These are phyloP conservation scores for Ctenodactylus gundi DNA, from an alignment of 2,113 vertebrate genomes.

Conservation along the genomic window DNA sequence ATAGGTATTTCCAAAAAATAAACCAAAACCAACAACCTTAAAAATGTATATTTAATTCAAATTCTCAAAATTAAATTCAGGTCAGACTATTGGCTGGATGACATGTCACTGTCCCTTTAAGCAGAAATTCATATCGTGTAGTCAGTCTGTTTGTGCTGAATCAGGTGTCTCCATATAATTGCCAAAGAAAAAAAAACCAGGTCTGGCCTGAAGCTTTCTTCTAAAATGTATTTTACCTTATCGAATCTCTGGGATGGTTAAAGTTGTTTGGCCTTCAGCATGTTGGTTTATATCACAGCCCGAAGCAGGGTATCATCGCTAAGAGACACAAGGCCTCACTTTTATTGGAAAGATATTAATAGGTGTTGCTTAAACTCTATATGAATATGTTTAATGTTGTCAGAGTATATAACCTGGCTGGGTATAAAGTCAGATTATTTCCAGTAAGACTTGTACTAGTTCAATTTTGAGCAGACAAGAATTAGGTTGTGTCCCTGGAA, in stretches of 20 bases:
- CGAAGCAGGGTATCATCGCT: slow-evolving; percentile 62
- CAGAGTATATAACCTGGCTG: slow-evolving; percentile 42
- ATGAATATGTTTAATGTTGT: slow-evolving; percentile 66
- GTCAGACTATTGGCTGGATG: background rate
- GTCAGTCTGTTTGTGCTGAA: slow-evolving; percentile 46
- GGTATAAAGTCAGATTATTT: slow-evolving; percentile 52
- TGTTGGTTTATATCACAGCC: slow-evolving; percentile 72
- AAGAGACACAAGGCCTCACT: slow-evolving; percentile 64
- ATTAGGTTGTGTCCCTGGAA: slow-evolving; percentile 47
- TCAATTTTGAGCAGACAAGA: slow-evolving; percentile 55
- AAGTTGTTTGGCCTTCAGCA: slow-evolving; percentile 76
- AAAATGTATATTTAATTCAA: background rate
- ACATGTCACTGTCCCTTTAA: slow-evolving; percentile 17
- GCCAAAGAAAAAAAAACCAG: slow-evolving; percentile 52
- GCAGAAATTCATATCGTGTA: slow-evolving; percentile 10
- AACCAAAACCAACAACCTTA: background rate
- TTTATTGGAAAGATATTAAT: slow-evolving; percentile 79
- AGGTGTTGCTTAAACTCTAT: slow-evolving; percentile 55
- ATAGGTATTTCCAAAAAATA: slow-evolving; percentile 1
- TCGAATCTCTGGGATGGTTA: slow-evolving; percentile 69
- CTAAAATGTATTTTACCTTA: slow-evolving; percentile 74
- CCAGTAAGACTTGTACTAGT: slow-evolving; percentile 49
- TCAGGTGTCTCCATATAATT: slow-evolving; percentile 61
- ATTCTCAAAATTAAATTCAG: slow-evolving; percentile 22
- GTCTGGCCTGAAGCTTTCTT: slow-evolving; percentile 72